A percentile compares a stretch with the other conserved stretches of the same genome.
These are phyloP conservation scores for Corythoichthys intestinalis DNA, from an alignment of 2,113 vertebrate genomes.

Conservation along the genomic window DNA sequence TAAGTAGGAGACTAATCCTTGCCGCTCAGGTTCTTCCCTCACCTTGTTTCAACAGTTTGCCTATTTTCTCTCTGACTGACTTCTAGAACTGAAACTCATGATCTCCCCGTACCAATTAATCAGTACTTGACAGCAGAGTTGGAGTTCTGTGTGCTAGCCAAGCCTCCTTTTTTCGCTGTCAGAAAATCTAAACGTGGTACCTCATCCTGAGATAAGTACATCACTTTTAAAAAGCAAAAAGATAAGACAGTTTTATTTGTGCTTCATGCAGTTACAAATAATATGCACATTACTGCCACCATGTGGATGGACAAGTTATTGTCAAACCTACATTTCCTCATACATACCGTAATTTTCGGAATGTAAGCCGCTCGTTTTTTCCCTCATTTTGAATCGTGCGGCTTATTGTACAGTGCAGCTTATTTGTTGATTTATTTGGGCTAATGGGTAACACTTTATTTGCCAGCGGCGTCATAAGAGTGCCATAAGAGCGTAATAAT, in stretches of 20 bases:
- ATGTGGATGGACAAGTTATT: constrained; percentile 15
- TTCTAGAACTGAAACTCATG: not conserved
- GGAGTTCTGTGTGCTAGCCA: not conserved
- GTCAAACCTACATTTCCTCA: not conserved
- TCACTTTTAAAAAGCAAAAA: not conserved
- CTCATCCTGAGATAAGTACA: not conserved
- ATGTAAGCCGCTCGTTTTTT: too few relatives aligned
- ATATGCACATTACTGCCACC: constrained; percentile 36
- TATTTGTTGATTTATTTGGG: too few relatives aligned
- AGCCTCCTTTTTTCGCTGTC: not conserved
- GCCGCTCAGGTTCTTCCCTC: constrained; percentile 39
- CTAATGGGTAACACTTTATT: too few relatives aligned
- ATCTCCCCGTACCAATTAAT: not conserved
- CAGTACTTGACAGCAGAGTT: not conserved
- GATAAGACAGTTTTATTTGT: not conserved
- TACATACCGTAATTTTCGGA: too few relatives aligned
- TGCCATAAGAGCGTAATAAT: too few relatives aligned
- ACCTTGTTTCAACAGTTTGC: not conserved
- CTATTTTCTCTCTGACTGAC: not conserved
- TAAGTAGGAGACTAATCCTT: constrained; percentile 24
- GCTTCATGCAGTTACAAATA: not conserved
- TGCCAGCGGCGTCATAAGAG: too few relatives aligned
- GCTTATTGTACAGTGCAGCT: too few relatives aligned
- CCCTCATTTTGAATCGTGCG: too few relatives aligned
- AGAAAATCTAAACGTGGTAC: not conserved